Evolutionary conservation across 1,140 invertebrate species (phyloP).

Genomic region (Drosophila kepulauana): DNA sequence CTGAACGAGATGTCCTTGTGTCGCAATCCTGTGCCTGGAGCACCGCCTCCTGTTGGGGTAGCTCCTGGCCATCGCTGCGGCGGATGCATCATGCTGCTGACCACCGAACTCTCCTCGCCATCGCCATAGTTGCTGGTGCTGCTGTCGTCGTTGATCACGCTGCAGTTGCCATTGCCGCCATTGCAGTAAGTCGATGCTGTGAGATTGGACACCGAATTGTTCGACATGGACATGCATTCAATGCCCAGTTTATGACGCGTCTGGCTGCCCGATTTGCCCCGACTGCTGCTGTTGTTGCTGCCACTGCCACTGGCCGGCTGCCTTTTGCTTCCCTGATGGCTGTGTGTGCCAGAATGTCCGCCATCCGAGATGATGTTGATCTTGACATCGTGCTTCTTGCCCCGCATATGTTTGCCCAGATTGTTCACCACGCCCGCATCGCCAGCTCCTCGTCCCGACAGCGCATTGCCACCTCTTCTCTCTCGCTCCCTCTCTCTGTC

Average conservation of each 20-base stretch:
- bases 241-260: slow-evolving; percentile 49
- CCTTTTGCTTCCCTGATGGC: slow-evolving; percentile 4
- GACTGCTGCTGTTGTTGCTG: slow-evolving; percentile 51
- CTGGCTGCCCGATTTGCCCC: slow-evolving; percentile 7
- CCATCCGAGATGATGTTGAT: slow-evolving; percentile 82
- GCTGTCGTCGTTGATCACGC: slow-evolving; percentile 66
- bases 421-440: slow-evolving; percentile 73
- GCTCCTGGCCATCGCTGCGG: slow-evolving; percentile 58
- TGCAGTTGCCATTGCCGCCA: slow-evolving; percentile 42
- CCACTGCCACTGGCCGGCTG: slow-evolving; percentile 24
- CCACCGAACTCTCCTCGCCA: slow-evolving; percentile 79
- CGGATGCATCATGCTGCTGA: slow-evolving; percentile 81
- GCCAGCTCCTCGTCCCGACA: slow-evolving; percentile 55
- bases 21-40: slow-evolving; percentile 20
- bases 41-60: neutral
- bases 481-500: slow-evolving; percentile 32
- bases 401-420: slow-evolving; percentile 68
- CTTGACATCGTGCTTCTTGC: slow-evolving; percentile 80
- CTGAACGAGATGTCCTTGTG: slow-evolving; percentile 78
- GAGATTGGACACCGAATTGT: slow-evolving; percentile 75
- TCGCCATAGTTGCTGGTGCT: slow-evolving; percentile 80
- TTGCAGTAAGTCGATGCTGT: slow-evolving; percentile 81
- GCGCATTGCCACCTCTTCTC: slow-evolving; percentile 7
- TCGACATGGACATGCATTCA: slow-evolving; percentile 61
- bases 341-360: slow-evolving; percentile 28